A percentile compares a stretch with the other conserved stretches of the same genome.
Conservation (phyloP, 2,113 vertebrate species). For the Brachypodius melanocephalos region DNA sequence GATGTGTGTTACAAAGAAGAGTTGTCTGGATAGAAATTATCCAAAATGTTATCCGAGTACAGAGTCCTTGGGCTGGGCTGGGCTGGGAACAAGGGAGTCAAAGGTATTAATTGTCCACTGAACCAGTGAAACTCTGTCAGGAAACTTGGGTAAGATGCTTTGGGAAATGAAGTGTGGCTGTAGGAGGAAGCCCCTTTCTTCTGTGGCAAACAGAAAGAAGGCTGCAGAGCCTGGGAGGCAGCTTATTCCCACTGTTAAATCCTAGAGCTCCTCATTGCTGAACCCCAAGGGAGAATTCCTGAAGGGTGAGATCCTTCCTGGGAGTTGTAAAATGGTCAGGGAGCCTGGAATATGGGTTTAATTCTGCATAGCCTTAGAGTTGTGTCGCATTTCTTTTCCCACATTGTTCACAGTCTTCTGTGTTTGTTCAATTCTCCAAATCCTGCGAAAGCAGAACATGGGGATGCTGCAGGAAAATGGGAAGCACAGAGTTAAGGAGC, state of each 20-base stretch:
- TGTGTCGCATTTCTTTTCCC: not conserved
- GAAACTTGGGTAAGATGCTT: not conserved
- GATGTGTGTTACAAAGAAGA: not conserved
- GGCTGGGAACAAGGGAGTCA: not conserved
- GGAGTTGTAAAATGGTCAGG: rapidly evolving
- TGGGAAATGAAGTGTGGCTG: not conserved
- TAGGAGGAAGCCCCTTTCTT: not conserved
- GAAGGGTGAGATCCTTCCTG: not conserved
- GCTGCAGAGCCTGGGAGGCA: not conserved
- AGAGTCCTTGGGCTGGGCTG: rapidly evolving
- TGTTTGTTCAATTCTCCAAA: not conserved
- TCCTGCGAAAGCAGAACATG: rapidly evolving
- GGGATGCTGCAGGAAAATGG: not conserved
- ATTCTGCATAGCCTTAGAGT: not conserved
- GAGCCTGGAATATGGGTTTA: not conserved
- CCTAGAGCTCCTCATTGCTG: not conserved
- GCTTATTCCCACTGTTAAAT: not conserved
- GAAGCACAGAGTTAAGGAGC: not conserved
- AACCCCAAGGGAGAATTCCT: not conserved
- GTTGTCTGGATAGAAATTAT: not conserved
- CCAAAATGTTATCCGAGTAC: not conserved
- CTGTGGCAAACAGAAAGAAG: not conserved
- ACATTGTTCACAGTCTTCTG: not conserved
- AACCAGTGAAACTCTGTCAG: rapidly evolving
- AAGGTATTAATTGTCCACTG: not conserved